These are phyloP conservation scores for Shinisaurus crocodilurus DNA, from an alignment of 2,113 vertebrate genomes.

Conservation along the genomic window DNA sequence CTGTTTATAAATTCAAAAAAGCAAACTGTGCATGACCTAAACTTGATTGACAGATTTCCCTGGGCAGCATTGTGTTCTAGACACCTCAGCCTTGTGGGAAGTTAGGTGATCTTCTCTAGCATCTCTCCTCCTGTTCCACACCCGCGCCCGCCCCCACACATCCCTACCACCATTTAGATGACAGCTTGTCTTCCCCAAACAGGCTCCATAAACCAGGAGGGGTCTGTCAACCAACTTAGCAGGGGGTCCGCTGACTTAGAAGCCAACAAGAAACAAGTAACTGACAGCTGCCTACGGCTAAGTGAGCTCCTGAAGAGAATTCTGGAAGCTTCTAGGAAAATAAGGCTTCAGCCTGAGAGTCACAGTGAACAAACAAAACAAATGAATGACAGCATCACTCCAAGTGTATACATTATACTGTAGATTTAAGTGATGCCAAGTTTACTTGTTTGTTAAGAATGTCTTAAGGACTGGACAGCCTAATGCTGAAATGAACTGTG, in stretches of 20 bases:
- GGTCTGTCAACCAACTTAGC: conserved; percentile 37
- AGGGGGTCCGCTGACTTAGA: conserved; percentile 24
- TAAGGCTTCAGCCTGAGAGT: conserved; percentile 27
- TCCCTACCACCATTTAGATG: not conserved
- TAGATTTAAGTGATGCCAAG: conserved; percentile 6
- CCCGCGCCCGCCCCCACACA: not conserved
- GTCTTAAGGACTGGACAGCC: conserved; percentile 1
- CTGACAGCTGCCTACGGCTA: conserved; percentile 43
- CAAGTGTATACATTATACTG: not conserved
- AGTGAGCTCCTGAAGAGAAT: conserved; percentile 24
- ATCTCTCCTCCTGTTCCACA: not conserved
- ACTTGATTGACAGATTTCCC: conserved; percentile 41
- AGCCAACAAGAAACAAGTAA: conserved; percentile 12
- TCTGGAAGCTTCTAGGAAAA: conserved; percentile 33
- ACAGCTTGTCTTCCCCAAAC: conserved; percentile 40
- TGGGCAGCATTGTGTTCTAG: not conserved
- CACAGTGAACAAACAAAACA: not conserved
- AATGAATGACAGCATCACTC: not conserved
- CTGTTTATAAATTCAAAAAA: conserved; percentile 35
- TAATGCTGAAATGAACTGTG: not conserved
- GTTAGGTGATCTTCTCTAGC: conserved; percentile 40
- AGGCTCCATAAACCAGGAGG: conserved; percentile 23
- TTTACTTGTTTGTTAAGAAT: conserved; percentile 8
- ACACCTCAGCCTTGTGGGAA: conserved; percentile 36
- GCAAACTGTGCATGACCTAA: conserved; percentile 18